A percentile compares a stretch with the other conserved stretches of the same genome.
Conservation (phyloP, 2,113 vertebrate genomes). For the Clinocottus analis region DNA sequence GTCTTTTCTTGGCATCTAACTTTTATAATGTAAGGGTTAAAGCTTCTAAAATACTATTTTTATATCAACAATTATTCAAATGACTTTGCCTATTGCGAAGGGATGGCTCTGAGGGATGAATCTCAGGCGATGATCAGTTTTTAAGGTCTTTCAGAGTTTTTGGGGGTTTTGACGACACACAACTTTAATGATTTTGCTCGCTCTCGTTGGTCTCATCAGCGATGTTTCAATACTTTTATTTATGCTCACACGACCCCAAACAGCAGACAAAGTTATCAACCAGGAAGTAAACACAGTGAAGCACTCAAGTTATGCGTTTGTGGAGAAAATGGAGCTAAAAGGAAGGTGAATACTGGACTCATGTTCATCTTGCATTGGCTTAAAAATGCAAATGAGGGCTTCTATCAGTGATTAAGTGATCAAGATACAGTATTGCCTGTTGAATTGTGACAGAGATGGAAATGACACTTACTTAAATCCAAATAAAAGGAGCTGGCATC, state of each 20-base stretch:
- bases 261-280: background rate
- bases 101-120: background rate
- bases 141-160: background rate
- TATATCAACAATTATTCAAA: background rate
- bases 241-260: too few relatives aligned
- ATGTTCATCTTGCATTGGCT: too few relatives aligned
- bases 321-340: too few relatives aligned
- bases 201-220: background rate
- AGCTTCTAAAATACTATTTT: background rate
- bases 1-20: background rate
- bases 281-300: background rate
- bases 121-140: background rate
- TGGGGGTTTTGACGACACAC: background rate
- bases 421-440: too few relatives aligned
- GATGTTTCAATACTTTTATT: background rate
- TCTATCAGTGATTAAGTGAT: too few relatives aligned
- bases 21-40: background rate
- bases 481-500: slow-evolving; percentile 14
- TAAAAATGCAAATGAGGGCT: too few relatives aligned
- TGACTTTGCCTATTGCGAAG: background rate
- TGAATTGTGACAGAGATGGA: slow-evolving; percentile 13
- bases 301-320: background rate
- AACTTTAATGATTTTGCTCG: background rate
- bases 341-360: too few relatives aligned
- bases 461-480: slow-evolving; percentile 32